These are phyloP conservation scores for Mirza zaza DNA, from an alignment of 2,113 vertebrate genomes.

Conservation along the genomic window DNA sequence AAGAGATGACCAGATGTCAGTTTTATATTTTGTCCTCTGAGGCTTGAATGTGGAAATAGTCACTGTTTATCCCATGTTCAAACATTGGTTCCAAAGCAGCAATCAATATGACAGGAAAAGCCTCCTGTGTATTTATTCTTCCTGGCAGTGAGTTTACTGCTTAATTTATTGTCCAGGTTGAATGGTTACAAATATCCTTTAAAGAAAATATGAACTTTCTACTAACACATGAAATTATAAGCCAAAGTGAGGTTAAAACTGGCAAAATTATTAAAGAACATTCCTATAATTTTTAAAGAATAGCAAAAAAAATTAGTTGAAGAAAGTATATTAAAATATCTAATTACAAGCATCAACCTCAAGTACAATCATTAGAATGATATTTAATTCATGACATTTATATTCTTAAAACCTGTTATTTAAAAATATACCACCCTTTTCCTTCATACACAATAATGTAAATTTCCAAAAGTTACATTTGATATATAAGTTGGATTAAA, in stretches of 20 bases:
- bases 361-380: neutral
- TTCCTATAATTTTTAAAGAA: neutral
- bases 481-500: neutral
- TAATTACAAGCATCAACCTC: neutral
- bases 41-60: neutral
- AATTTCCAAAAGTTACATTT: too few relatives aligned
- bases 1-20: neutral
- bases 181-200: neutral
- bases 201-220: neutral
- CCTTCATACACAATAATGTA: neutral
- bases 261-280: neutral
- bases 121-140: neutral
- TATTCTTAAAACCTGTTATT: neutral
- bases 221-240: neutral
- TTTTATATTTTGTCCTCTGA: neutral
- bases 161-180: neutral
- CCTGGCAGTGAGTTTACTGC: neutral
- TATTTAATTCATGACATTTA: neutral
- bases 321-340: neutral
- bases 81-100: neutral
- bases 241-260: neutral
- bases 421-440: neutral
- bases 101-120: neutral
- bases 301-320: neutral
- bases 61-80: slow-evolving; percentile 4